Percentiles rank a stretch among this genome's conserved stretches.
These are phyloP conservation scores for Cynocephalus volans DNA, from an alignment of 2,113 vertebrate species.

Conservation along the genomic window DNA sequence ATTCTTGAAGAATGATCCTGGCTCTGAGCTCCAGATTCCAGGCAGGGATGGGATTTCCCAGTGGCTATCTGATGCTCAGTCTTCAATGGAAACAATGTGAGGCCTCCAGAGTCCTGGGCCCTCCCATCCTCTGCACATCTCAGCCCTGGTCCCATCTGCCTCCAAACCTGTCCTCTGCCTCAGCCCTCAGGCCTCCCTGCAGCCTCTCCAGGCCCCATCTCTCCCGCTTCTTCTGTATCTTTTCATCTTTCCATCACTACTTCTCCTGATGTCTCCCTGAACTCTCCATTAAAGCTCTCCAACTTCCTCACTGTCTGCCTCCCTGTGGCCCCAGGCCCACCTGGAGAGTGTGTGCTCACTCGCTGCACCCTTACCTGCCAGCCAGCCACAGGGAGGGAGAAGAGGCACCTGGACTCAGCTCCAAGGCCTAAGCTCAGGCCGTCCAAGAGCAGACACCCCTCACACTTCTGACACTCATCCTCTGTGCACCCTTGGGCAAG, in stretches of 20 bases:
- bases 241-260: neutral
- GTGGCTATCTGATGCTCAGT: constrained; percentile 47
- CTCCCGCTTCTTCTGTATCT: neutral
- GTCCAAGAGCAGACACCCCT: neutral
- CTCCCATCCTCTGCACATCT: neutral
- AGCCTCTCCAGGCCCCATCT: neutral
- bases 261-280: neutral
- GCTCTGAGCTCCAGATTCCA: constrained; percentile 68
- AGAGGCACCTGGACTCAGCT: neutral
- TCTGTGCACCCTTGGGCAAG: neutral
- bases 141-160: neutral
- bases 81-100: constrained; percentile 69
- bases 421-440: neutral
- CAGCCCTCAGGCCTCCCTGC: neutral
- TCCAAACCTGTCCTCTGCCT: neutral
- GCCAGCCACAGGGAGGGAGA: neutral
- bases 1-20: constrained; percentile 70
- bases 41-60: constrained; percentile 70
- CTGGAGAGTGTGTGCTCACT: neutral
- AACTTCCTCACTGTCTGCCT: neutral
- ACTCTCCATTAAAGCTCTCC: neutral
- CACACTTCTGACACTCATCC: neutral
- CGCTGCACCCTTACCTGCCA: neutral
- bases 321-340: neutral
- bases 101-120: neutral